Evolutionary conservation across 2,888 invertebrate genomes (phyloP), one percentile per base, ranked within the genome.

Genomic region (Mayetiola destructor): DNA sequence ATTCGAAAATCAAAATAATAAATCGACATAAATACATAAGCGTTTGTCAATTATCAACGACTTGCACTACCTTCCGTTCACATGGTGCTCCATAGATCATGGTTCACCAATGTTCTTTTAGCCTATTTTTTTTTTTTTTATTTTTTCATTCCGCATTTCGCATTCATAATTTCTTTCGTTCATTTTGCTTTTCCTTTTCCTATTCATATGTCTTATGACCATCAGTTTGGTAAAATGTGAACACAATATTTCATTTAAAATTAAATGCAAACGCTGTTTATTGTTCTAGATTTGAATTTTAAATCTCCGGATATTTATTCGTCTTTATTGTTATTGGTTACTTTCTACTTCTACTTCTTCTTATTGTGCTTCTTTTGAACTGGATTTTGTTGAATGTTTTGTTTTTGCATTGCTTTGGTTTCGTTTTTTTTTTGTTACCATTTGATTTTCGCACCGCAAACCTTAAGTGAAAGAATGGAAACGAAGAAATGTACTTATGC

Each of bases 231-330:
- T 48, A 10, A 48, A 48, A 48, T 48, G 48, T 48, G n/a, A 16
- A 48, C n/a, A n/a, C 48, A 27, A 27, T 48, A 27, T 48, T 27
- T 48, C 48, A 48, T 48, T 48, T 48, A 27, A 48, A 48, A 48
- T 48, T 21, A 42, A 42, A 42, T 42, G 42, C 42, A 42, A 42
- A 42, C 23, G 42, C 27, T 48, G 27, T 27, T 48, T 48, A 48
- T 48, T 48, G 48, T 48, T 48, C 27, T 27, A 48, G 23, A 48
- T 48, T 48, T 48, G 48, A 48, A 48, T 48, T 48, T 48, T 48
- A 48, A 48, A 48, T 48, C 48, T 48, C 27, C 27, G 16, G 48
- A 48, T 48, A 39, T 39, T 18, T 39, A 39, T 18, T 18, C 18
- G 39, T 20, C 6, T 39, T 18, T 39, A 39, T 39, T 37, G 37